Percentiles rank a stretch among this genome's conserved stretches.
These are phyloP conservation scores for Pegoplata infirma DNA, from an alignment of 2,888 invertebrate genomes.

Conservation along the genomic window DNA sequence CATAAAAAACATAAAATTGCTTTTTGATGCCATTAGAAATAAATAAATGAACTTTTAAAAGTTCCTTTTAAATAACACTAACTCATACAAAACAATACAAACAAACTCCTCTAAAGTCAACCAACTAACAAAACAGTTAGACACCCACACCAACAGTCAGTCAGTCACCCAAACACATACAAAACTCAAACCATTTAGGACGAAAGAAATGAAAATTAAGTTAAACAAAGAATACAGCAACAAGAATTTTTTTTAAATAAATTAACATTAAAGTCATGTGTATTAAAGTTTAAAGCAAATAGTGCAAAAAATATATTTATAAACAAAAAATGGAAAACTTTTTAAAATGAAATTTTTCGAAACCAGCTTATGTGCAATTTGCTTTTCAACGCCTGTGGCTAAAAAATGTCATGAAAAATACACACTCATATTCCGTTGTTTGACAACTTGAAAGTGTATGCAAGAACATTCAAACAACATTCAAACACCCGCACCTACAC, in stretches of 20 bases:
- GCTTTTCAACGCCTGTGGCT: constrained; percentile 55
- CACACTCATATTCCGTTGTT: constrained; percentile 36
- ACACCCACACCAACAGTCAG: constrained; percentile 15
- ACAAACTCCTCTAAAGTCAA: constrained; percentile 16
- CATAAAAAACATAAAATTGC: constrained; percentile 69
- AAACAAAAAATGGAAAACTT: not conserved
- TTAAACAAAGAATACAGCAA: not conserved
- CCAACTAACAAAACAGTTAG: not conserved
- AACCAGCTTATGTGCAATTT: constrained; percentile 36
- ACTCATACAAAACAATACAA: constrained; percentile 45
- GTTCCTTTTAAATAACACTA: constrained; percentile 54
- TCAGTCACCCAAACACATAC: not conserved
- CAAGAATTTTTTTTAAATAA: too few species aligned
- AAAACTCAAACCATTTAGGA: constrained; percentile 35
- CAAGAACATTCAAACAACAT: not conserved
- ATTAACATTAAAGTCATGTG: constrained; percentile 13
- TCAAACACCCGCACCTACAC: not conserved
- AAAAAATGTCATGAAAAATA: constrained; percentile 44
- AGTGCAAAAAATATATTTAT: not conserved
- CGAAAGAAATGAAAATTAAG: constrained; percentile 33
- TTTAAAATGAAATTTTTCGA: constrained; percentile 7
- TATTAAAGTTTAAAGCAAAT: not conserved
- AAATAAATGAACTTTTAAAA: constrained; percentile 59
- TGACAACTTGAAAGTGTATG: constrained; percentile 32
- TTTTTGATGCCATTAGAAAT: constrained; percentile 73